phyloP scores from a whole-genome alignment of 2,797 vertebrate genomes.

The Gypaetus barbatus region DNA sequence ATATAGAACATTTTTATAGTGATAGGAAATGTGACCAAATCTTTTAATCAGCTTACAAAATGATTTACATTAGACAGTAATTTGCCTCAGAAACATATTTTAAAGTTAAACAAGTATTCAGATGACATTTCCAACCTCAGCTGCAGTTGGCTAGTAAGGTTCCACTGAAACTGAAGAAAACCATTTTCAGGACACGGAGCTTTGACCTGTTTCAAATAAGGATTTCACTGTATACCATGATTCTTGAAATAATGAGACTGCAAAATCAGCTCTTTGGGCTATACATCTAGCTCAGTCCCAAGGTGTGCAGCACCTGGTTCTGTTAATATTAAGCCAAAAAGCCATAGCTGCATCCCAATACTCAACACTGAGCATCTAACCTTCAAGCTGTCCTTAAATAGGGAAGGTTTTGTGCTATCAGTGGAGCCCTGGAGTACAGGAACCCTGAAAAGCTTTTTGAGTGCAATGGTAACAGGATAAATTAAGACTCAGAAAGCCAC shows the following conservation, averaged over 20 bases:
- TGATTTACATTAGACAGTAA: neutral
- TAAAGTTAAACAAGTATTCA: neutral
- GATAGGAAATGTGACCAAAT: neutral
- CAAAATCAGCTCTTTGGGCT: neutral
- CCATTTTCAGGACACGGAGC: neutral
- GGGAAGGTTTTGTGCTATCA: neutral
- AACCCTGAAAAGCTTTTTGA: neutral
- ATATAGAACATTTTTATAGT: neutral
- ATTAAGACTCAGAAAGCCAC: slow-evolving; percentile 3
- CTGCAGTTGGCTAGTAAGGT: neutral
- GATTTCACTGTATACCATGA: neutral
- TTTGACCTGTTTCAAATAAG: neutral
- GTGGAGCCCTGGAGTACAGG: neutral
- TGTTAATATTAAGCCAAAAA: neutral
- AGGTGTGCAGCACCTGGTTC: neutral
- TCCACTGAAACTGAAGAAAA: neutral
- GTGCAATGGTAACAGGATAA: neutral
- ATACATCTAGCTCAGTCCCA: fast-evolving
- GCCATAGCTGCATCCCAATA: neutral
- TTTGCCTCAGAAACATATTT: neutral
- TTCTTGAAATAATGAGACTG: neutral
- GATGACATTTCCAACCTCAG: neutral
- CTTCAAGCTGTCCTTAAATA: neutral
- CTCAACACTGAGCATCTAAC: neutral
- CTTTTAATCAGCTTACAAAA: neutral